Base-by-base conservation (phyloP, 2,113 vertebrate species). In the Neodontobutis hainanensis region DNA sequence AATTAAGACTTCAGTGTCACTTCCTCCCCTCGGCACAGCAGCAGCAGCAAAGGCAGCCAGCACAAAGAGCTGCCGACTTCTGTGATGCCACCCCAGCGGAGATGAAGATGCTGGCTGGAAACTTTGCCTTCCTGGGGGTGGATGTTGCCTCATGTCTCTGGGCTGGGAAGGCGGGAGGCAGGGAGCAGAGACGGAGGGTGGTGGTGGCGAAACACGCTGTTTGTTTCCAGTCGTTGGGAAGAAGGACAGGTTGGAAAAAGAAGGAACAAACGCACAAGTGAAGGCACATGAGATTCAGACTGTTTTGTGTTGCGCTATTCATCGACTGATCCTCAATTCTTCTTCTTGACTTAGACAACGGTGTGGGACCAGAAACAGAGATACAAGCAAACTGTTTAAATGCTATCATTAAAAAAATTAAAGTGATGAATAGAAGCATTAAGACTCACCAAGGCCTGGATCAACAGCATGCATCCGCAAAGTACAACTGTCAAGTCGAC, bases 1-100 rank as follows among this genome's bases (percentile, higher is more conserved):
- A 91, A 90, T 91, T 91, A 91, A 91, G 89, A 91, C 89, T 91
- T 91, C 88, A 90, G 88, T 83, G 88, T 84, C 87, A 83, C 85
- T 81, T 82, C 68, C 53, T 88, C 83, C 84, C 85, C 48, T 73
- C 53, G 65, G 88, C 80, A n/a, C 34, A 12, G 52, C 52, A 40
- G 43, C 77, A 40, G 84, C 71, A 67, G 84, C 70, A 79, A 79
- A 75, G 80, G 81, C 87, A 69, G 84, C 68, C 51, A 70, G 77
- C 81, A 86, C 88, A 91, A 90, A 91, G 87, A 81, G 73, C 72
- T 70, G 72, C 65, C 50, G 60, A 82, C 1, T 80, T 73, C 77
- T 91, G 87, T 91, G 89, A 91, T 88, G 88, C 75, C 83, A 68
- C 88, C 83, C 83, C 81, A 73, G 87, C 74, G 89, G 73, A 76